These are phyloP conservation scores for Chiridota heheva DNA, from an alignment of 35 echinoderm and acorn worm genomes.

Conservation along the genomic window DNA sequence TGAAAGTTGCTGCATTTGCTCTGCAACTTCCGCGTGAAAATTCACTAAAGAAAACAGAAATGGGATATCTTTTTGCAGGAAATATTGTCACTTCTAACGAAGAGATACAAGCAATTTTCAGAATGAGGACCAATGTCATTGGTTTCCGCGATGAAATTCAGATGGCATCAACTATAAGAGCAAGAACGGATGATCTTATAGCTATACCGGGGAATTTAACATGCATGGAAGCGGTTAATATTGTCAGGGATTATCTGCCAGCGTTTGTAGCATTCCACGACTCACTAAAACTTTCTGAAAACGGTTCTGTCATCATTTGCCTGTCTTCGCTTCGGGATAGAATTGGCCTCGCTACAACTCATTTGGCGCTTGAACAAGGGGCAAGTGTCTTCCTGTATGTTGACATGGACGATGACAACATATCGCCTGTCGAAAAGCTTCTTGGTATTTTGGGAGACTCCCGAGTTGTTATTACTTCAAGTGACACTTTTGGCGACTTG, in stretches of 20 bases:
- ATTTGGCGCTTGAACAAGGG: slow-evolving; percentile 90
- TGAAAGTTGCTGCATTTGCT: slow-evolving; percentile 79
- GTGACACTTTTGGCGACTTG: slow-evolving; percentile 83
- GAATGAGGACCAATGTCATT: slow-evolving; percentile 83
- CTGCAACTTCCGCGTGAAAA: slow-evolving; percentile 66
- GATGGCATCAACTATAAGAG: slow-evolving; percentile 63
- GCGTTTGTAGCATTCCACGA: slow-evolving; percentile 97
- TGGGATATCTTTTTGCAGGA: slow-evolving; percentile 75
- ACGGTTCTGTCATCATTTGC: slow-evolving; percentile 89
- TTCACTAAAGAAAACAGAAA: slow-evolving; percentile 45
- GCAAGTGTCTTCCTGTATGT: slow-evolving; percentile 90
- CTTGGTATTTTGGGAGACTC: slow-evolving; percentile 93
- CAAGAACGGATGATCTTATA: slow-evolving; percentile 71
- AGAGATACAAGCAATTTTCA: slow-evolving; percentile 81
- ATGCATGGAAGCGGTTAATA: slow-evolving; percentile 86
- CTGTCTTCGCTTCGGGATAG: slow-evolving; percentile 82
- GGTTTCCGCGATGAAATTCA: slow-evolving; percentile 62
- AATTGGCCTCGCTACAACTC: slow-evolving; percentile 89
- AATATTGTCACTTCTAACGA: slow-evolving; percentile 81
- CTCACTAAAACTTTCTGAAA: slow-evolving; percentile 77
- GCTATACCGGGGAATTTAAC: slow-evolving; percentile 84
- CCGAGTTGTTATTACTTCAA: slow-evolving; percentile 83
- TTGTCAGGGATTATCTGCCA: slow-evolving; percentile 87
- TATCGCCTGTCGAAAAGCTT: slow-evolving; percentile 86
- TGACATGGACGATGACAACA: slow-evolving; percentile 88